Base-by-base conservation (phyloP, 2,888 invertebrate genomes). In the Anthophora plumipes region DNA sequence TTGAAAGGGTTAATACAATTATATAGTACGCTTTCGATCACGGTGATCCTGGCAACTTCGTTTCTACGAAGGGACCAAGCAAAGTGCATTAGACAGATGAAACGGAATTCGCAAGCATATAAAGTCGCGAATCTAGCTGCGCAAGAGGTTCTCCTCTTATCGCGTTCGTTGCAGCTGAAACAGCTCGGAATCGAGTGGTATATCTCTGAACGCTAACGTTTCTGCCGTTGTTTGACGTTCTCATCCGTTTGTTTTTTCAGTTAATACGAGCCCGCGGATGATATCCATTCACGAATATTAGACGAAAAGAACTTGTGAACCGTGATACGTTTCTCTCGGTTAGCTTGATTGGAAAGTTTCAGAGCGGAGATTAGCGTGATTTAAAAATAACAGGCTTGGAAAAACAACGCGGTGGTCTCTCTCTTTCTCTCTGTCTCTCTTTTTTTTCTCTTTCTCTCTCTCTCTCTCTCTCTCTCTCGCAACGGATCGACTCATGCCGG, bases 1-100 rank as follows among this genome's bases (percentile, higher is more conserved):
- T n/a, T n/a, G n/a, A n/a, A n/a, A n/a, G n/a, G n/a, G n/a, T 85
- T 85, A 85, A 85, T 79, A 74, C 46, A 55, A 46, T n/a, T n/a
- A 54, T 57, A 74, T 75, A 73, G 64, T 63, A 73, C 22, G 25
- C 55, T 72, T 64, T 75, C 69, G 86, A 83, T 85, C 77, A 50
- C 14, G 60, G 55, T 39, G 8, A 66, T 22, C 31, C 31, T 48
- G 41, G 74, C 70, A 86, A 81, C 84, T 81, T 73, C 31, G 63
- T 31, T 60, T 54, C 22, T 50, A 37, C 50, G 59, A 86, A 84
- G 76, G 67, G n/a, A n/a, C 31, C 63, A 39, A 25, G 61, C 60
- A 66, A 87, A 86, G 76, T 88, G 76, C 87, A 87, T 87, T 87
- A 88, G 77, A 86, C 67, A 77, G 80, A 87, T 87, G 86, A 87